A percentile compares a stretch with the other conserved stretches of the same genome.
phyloP scores from a whole-genome alignment of 2,113 vertebrate species.

The Erythrocebus patas region DNA sequence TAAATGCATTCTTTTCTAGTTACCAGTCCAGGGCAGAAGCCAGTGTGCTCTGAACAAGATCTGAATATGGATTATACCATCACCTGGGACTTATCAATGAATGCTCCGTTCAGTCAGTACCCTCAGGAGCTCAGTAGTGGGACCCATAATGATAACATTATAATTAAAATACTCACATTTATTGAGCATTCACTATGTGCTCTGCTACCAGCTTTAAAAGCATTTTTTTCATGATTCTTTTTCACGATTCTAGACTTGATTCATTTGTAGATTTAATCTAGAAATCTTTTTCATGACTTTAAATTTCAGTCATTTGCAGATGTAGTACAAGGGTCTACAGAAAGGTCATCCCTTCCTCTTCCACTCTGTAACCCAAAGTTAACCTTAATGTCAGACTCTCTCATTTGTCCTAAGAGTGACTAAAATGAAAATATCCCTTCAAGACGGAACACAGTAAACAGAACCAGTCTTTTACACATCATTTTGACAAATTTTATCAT shows the following conservation, averaged over 20 bases:
- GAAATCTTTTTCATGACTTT: not conserved
- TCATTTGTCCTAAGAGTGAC: not conserved
- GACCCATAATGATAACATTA: not conserved
- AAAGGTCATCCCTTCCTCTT: not conserved
- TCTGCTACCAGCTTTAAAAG: not conserved
- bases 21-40: not conserved
- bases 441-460: not conserved
- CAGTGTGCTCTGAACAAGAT: not conserved
- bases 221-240: not conserved
- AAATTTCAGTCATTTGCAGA: not conserved
- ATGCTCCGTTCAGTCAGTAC: not conserved
- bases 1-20: not conserved
- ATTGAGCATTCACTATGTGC: not conserved
- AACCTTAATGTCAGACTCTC: not conserved
- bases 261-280: not conserved
- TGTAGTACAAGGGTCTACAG: not conserved
- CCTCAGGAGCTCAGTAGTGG: not conserved
- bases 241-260: not conserved
- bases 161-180: not conserved
- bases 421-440: not conserved
- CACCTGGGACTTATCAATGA: not conserved
- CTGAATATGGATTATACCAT: not conserved
- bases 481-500: not conserved
- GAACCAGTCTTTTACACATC: not conserved
- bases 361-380: rapidly evolving